Evolutionary conservation across 1,140 invertebrate species (phyloP).

Genomic region (Phortica variegata): DNA sequence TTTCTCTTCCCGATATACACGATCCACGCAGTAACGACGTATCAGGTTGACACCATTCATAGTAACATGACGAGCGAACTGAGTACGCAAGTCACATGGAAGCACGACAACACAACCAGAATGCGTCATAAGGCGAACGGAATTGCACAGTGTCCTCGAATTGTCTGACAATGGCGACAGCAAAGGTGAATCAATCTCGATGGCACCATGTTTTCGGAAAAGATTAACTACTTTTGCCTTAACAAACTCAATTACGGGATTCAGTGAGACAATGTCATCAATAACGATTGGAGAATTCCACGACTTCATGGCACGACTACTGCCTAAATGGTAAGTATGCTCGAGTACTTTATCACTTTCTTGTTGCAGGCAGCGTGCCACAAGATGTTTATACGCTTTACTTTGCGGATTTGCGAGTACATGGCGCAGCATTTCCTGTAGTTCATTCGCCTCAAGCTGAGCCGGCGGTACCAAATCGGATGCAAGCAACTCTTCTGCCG

Average conservation of each 20-base stretch:
- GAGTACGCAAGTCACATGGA: constrained; percentile 74
- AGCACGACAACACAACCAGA: constrained; percentile 77
- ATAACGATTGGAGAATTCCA: constrained; percentile 47
- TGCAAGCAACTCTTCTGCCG: constrained; percentile 77
- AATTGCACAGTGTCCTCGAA: constrained; percentile 58
- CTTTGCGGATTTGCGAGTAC: constrained; percentile 77
- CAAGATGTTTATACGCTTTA: constrained; percentile 77
- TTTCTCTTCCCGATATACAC: constrained; percentile 83
- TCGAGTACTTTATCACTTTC: constrained; percentile 68
- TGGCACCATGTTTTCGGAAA: constrained; percentile 76
- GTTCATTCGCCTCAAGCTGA: constrained; percentile 74
- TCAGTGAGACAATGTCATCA: constrained; percentile 54
- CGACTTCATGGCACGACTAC: constrained; percentile 48
- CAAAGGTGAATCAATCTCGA: constrained; percentile 72
- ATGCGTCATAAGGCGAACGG: constrained; percentile 80
- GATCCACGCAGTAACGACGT: constrained; percentile 82
- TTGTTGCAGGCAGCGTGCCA: constrained; percentile 70
- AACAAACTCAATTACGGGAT: constrained; percentile 49
- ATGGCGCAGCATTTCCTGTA: constrained; percentile 77
- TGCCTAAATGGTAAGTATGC: constrained; percentile 73
- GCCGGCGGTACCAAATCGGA: constrained; percentile 76
- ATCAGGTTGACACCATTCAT: constrained; percentile 76
- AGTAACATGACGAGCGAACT: constrained; percentile 81
- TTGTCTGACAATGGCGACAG: constrained; percentile 69
- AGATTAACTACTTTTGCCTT: constrained; percentile 63